Conservation (phyloP, 2,888 invertebrate genomes). For the Polydesmus complanatus region DNA sequence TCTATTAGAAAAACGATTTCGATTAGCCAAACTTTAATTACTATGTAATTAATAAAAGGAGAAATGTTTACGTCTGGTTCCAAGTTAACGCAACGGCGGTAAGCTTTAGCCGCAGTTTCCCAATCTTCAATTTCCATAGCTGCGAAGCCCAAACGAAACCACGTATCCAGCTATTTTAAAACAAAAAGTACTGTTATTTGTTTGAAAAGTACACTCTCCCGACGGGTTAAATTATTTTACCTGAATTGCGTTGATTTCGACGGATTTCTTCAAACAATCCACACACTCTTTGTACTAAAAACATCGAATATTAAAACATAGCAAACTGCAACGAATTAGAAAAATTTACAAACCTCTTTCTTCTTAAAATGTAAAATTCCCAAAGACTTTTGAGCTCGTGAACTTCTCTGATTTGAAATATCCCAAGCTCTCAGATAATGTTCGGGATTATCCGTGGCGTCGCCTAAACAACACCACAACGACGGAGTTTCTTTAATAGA, state of each 20-base stretch:
- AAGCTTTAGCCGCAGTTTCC: constrained; percentile 69
- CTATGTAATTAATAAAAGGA: too few species aligned
- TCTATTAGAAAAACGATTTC: constrained; percentile 37
- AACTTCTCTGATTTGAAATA: constrained; percentile 63
- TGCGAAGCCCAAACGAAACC: constrained; percentile 74
- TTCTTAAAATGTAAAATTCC: constrained; percentile 57
- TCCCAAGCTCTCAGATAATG: constrained; percentile 86
- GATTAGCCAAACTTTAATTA: background rate
- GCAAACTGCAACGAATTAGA: constrained; percentile 17
- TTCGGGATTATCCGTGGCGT: constrained; percentile 59
- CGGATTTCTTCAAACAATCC: constrained; percentile 63
- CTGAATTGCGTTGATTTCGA: constrained; percentile 76
- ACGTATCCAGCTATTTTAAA: constrained; percentile 69
- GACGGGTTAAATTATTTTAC: constrained; percentile 31
- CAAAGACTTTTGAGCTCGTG: constrained; percentile 76
- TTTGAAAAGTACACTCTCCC: constrained; percentile 45
- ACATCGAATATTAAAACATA: constrained; percentile 13
- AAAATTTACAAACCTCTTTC: constrained; percentile 37
- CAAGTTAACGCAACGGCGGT: constrained; percentile 71
- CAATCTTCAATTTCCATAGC: constrained; percentile 63
- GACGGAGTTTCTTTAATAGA: constrained; percentile 65
- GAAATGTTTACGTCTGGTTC: constrained; percentile 53
- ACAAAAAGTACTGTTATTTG: constrained; percentile 69
- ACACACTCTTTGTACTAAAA: constrained; percentile 59
- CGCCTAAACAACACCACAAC: constrained; percentile 82